Conservation (phyloP, 2,888 invertebrate genomes). For the Patella pellucida region DNA sequence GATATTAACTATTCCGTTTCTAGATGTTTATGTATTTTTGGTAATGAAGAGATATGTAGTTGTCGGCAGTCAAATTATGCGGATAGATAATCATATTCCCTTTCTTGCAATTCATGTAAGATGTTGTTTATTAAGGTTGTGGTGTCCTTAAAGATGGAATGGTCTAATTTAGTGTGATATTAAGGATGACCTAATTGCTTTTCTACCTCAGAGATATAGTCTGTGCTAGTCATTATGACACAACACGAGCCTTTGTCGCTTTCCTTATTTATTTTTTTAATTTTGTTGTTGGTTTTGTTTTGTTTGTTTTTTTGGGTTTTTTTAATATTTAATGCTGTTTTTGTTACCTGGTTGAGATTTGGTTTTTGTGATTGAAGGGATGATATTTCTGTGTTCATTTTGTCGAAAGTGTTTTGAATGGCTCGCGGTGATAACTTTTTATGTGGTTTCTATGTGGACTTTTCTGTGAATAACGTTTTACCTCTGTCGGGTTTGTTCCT, state of each 20-base stretch:
- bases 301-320: too few species aligned
- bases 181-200: not conserved
- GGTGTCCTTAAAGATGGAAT: not conserved
- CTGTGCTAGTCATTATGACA: not conserved
- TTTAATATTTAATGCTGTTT: not conserved
- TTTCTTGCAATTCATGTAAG: not conserved
- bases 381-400: too few species aligned
- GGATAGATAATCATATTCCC: not conserved
- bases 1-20: not conserved
- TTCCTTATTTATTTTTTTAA: too few species aligned
- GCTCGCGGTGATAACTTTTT: too few species aligned
- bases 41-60: not conserved
- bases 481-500: too few species aligned
- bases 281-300: too few species aligned
- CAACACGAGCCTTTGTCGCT: not conserved
- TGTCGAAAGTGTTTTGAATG: too few species aligned
- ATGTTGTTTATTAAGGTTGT: not conserved
- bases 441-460: too few species aligned
- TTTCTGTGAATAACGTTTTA: too few species aligned
- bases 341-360: too few species aligned
- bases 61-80: not conserved
- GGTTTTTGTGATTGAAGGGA: too few species aligned
- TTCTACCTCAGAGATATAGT: not conserved
- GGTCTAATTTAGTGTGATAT: not conserved
- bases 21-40: not conserved